Base-by-base conservation (phyloP, 2,797 vertebrate genomes). In the Peromyscus nudipes region DNA sequence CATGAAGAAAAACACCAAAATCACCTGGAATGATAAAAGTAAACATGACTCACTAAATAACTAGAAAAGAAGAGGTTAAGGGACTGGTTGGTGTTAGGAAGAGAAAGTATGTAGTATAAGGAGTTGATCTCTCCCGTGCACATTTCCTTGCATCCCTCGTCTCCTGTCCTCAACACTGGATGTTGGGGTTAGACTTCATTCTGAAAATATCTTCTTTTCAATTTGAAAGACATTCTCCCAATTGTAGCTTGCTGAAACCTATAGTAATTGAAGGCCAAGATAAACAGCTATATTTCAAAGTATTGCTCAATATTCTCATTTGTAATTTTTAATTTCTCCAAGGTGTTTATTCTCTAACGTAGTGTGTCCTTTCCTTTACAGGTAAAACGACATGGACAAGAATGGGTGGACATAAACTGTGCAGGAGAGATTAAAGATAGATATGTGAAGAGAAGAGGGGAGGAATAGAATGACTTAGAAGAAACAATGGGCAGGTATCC, bases 151-250 rank as follows among this genome's bases (percentile, higher is more conserved):
- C 25, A 46, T 21, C 21, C 2, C 34, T 40, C 40, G 23, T 46
- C 19, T 3, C 6, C 17, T 49, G 23, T 10, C 9, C 16, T 6
- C 2, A 3, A 34, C 0, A 1, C 12, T 27, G 17, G 11, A 49
- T 40, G 11, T 2, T 60, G 60, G n/a, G 21, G 25, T 62, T 49
- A 69, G 73, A 37, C 2, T 12, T 92, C 57, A 43, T 76, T 82
- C 55, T 75, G 31, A 19, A 86, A 71, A 77, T 11, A 21, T 10
- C 7, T 34, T n/a, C 25, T 19, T 29, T 40, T 57, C 37, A 76
- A 60, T 92, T 43, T 49, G 43, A 85, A 84, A n/a, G 29, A 57
- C 46, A 14, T 8, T 73, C 40, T 71, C 16, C 21, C 11, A 25
- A 62, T 21, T 43, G 62, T 80, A n/a, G 9, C 29, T 43, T 80